Percentiles rank a stretch among this genome's conserved stretches.
These are phyloP conservation scores for Amphiduros pacificus DNA, from an alignment of 2,888 invertebrate genomes.

Conservation along the genomic window DNA sequence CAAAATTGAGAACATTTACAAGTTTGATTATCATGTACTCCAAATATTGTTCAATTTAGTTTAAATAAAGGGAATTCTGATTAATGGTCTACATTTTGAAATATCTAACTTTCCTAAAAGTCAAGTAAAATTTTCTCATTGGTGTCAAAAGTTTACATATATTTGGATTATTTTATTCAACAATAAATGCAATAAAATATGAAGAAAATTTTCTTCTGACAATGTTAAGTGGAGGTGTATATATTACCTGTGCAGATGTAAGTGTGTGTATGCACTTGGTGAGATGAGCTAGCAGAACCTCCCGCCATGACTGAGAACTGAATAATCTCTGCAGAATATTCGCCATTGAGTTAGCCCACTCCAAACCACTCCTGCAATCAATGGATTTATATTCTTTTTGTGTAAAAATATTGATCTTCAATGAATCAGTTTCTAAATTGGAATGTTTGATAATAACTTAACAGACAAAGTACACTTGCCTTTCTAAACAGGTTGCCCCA, in stretches of 20 bases:
- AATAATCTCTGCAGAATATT: slow-evolving; percentile 49
- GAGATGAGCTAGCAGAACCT: slow-evolving; percentile 44
- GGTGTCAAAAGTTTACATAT: too few species aligned
- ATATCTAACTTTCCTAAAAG: too few species aligned
- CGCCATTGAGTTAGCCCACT: slow-evolving; percentile 55
- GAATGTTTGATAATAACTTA: not conserved
- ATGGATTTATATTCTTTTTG: not conserved
- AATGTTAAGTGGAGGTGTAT: too few species aligned
- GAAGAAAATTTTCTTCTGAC: not conserved
- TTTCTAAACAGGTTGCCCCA: slow-evolving; percentile 49
- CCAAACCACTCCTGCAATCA: slow-evolving; percentile 44
- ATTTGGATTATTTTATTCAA: too few species aligned
- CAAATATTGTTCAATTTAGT: too few species aligned
- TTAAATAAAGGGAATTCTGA: too few species aligned
- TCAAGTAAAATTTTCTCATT: too few species aligned
- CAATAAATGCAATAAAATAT: not conserved
- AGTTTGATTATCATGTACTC: too few species aligned
- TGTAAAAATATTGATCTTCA: not conserved
- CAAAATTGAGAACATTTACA: too few species aligned
- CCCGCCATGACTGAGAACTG: slow-evolving; percentile 41
- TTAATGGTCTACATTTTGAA: too few species aligned
- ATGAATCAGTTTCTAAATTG: not conserved
- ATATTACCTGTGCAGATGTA: slow-evolving; percentile 25
- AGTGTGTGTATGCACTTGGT: slow-evolving; percentile 25
- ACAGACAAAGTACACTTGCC: slow-evolving; percentile 31